These are phyloP conservation scores for Aplochiton taeniatus DNA, from an alignment of 2,797 vertebrate genomes.

Conservation along the genomic window DNA sequence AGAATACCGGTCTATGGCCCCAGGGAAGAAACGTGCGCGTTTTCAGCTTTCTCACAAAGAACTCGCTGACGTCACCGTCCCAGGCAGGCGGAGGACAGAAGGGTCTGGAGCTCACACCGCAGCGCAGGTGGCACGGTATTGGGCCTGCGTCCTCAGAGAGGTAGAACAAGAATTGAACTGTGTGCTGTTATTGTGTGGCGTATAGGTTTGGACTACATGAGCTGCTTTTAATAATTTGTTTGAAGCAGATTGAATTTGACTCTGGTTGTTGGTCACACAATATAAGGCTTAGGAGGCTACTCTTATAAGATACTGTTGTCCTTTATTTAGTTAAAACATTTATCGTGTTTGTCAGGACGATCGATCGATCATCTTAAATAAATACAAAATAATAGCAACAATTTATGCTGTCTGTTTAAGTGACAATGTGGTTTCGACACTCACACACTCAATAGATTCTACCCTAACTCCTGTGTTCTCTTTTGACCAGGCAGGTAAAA, in stretches of 20 bases:
- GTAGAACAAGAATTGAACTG: too few species aligned
- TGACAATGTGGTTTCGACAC: constrained; percentile 32
- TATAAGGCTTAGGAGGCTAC: too few species aligned
- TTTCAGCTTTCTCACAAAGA: constrained; percentile 60
- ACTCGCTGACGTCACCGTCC: constrained; percentile 71
- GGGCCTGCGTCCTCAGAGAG: too few species aligned
- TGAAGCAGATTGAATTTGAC: too few species aligned
- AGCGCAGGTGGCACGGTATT: too few species aligned
- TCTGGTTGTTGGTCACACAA: too few species aligned
- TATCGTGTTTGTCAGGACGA: background rate
- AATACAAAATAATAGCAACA: too few species aligned
- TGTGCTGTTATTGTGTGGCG: too few species aligned
- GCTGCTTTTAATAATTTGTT: too few species aligned
- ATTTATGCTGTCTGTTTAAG: constrained; percentile 49
- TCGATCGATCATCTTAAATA: too few species aligned
- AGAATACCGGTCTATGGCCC: constrained; percentile 67
- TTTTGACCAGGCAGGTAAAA: constrained; percentile 46
- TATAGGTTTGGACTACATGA: too few species aligned
- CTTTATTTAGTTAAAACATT: background rate
- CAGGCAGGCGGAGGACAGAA: constrained; percentile 67
- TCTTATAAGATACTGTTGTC: background rate
- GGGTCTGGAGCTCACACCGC: constrained; percentile 14
- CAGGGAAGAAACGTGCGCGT: constrained; percentile 59
- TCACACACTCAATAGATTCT: constrained; percentile 31
- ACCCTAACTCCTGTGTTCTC: constrained; percentile 57